Percentiles rank a stretch among this genome's conserved stretches.
phyloP scores from a whole-genome alignment of 2,888 invertebrate species.

The Caenorhabditis wallacei region DNA sequence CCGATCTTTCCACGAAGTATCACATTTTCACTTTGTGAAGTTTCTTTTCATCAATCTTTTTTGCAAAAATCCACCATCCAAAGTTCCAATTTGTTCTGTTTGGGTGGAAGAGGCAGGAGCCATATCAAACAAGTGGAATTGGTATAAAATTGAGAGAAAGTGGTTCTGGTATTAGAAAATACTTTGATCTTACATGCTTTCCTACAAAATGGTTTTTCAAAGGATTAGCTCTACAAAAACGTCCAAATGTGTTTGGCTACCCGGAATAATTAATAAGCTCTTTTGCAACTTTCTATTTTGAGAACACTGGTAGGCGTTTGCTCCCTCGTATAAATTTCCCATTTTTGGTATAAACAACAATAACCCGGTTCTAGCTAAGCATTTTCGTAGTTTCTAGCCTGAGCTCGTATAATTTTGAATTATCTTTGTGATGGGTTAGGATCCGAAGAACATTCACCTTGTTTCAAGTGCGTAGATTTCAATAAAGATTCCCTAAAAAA shows the following conservation, averaged over 20 bases:
- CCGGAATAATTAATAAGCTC: constrained; percentile 20
- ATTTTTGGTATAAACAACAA: constrained; percentile 31
- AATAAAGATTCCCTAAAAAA: constrained; percentile 16
- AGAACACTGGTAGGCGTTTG: constrained; percentile 21
- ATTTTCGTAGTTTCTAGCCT: neutral
- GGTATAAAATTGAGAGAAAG: neutral
- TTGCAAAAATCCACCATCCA: constrained; percentile 5
- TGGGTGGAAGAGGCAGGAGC: constrained; percentile 13
- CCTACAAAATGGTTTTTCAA: neutral
- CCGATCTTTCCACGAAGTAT: constrained; percentile 2
- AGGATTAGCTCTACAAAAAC: neutral
- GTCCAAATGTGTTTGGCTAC: neutral
- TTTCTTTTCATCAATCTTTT: neutral
- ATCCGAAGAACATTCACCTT: constrained; percentile 10
- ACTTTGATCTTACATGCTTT: neutral
- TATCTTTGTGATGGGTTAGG: neutral
- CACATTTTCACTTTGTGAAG: neutral
- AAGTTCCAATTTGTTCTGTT: constrained; percentile 14
- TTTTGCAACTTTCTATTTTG: constrained; percentile 15
- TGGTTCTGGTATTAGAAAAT: neutral
- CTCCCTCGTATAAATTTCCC: neutral
- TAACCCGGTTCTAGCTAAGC: neutral
- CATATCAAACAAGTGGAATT: constrained; percentile 27
- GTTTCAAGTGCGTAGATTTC: constrained; percentile 35
- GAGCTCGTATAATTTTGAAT: neutral